These are phyloP conservation scores for Pollachius pollachius DNA, from an alignment of 2,113 vertebrate species.

Conservation along the genomic window DNA sequence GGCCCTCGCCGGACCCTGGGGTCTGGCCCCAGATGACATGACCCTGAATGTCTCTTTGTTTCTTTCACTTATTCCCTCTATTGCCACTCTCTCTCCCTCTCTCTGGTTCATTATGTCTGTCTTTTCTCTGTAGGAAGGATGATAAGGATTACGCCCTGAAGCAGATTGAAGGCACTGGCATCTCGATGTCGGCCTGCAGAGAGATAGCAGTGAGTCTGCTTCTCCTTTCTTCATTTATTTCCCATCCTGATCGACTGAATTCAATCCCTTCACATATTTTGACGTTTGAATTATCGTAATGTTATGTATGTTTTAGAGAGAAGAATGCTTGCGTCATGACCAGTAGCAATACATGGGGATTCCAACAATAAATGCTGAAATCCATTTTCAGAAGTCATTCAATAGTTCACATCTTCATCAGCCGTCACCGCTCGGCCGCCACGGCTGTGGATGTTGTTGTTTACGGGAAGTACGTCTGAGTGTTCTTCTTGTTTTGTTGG, in stretches of 20 bases:
- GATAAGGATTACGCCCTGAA: constrained; percentile 99
- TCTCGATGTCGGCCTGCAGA: constrained; percentile 99
- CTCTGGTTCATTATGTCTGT: no score
- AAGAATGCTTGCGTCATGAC: no score
- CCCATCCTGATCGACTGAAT: background rate
- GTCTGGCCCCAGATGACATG: constrained; percentile 54
- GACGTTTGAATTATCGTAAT: no score
- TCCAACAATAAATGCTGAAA: no score
- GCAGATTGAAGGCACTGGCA: constrained; percentile 99
- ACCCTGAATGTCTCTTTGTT: constrained; percentile 21
- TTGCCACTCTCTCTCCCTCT: constrained; percentile 12
- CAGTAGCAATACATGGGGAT: no score
- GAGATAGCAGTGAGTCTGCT: constrained; percentile 93
- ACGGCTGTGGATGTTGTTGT: no score
- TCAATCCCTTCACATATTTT: background rate
- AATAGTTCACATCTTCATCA: no score
- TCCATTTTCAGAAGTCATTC: no score
- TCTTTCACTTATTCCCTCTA: constrained; percentile 37
- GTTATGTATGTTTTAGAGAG: no score
- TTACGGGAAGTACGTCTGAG: background rate
- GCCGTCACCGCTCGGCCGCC: no score
- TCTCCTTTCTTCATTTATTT: constrained; percentile 59
- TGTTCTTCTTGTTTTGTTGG: constrained; percentile 19
- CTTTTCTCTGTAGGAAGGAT: constrained; percentile 88
- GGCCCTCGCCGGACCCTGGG: constrained; percentile 34